These are phyloP conservation scores for Sylvicapra grimmia DNA, from an alignment of 2,113 vertebrate genomes.

Conservation along the genomic window DNA sequence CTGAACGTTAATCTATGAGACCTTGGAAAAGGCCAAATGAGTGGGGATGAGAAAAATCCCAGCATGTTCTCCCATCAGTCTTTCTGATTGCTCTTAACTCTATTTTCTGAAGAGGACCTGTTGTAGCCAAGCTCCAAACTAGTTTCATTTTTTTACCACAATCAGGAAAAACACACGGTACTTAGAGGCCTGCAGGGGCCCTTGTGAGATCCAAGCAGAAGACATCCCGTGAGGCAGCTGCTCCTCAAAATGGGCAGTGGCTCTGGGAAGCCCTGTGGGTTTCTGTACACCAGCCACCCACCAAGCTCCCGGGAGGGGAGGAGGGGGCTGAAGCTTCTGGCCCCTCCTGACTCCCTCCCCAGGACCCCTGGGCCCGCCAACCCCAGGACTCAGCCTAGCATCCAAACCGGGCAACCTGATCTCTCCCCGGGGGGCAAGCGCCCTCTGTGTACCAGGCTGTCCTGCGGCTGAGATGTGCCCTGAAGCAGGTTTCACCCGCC, in stretches of 20 bases:
- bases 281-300: background rate
- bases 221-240: background rate
- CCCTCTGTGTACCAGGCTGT: too few relatives aligned
- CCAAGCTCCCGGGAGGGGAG: background rate
- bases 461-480: background rate
- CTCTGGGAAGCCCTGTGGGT: background rate
- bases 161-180: constrained; percentile 40
- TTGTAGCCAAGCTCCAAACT: background rate
- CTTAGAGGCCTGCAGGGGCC: constrained; percentile 40
- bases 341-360: background rate
- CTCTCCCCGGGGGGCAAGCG: background rate
- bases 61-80: constrained; percentile 64
- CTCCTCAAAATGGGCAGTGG: background rate
- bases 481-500: background rate
- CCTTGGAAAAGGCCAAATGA: constrained; percentile 68
- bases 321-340: background rate
- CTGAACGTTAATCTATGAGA: constrained; percentile 70
- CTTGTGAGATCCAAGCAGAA: background rate
- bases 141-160: constrained; percentile 19
- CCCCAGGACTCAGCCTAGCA: background rate
- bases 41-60: constrained; percentile 61
- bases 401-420: background rate
- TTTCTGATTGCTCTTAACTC: constrained; percentile 72
- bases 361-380: background rate
- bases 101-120: constrained; percentile 37